These are phyloP conservation scores for Euspilapteryx auroguttella DNA, from an alignment of 2,888 invertebrate species.

Conservation along the genomic window DNA sequence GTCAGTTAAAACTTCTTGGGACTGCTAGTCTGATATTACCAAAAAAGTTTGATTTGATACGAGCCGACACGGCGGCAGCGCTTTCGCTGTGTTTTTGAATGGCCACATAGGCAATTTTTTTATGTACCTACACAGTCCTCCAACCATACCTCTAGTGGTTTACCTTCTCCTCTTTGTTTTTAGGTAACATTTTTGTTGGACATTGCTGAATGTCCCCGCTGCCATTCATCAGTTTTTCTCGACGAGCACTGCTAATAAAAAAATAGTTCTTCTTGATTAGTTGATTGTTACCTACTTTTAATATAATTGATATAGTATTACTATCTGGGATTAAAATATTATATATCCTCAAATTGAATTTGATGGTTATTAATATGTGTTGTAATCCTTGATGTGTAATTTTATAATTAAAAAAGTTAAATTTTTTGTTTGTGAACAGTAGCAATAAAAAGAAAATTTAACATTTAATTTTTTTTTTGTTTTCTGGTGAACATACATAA, in stretches of 20 bases:
- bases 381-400: not conserved
- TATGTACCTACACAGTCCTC: no score
- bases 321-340: not conserved
- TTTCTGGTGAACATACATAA: not conserved
- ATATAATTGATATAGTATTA: not conserved
- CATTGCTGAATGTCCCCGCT: constrained; percentile 48
- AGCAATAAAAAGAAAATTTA: not conserved
- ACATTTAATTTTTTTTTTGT: not conserved
- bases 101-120: no score
- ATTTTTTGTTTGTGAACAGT: not conserved
- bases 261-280: not conserved
- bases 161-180: constrained; percentile 6
- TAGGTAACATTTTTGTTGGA: constrained; percentile 54
- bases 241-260: constrained; percentile 26
- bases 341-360: not conserved
- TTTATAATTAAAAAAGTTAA: not conserved
- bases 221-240: constrained; percentile 34
- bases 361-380: not conserved
- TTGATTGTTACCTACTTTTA: not conserved
- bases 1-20: no score
- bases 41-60: no score
- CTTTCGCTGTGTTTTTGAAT: no score
- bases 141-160: not conserved
- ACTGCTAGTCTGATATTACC: no score
- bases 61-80: no score